phyloP scores from a whole-genome alignment of 2,113 vertebrate genomes.

The Bubo blakistoni region DNA sequence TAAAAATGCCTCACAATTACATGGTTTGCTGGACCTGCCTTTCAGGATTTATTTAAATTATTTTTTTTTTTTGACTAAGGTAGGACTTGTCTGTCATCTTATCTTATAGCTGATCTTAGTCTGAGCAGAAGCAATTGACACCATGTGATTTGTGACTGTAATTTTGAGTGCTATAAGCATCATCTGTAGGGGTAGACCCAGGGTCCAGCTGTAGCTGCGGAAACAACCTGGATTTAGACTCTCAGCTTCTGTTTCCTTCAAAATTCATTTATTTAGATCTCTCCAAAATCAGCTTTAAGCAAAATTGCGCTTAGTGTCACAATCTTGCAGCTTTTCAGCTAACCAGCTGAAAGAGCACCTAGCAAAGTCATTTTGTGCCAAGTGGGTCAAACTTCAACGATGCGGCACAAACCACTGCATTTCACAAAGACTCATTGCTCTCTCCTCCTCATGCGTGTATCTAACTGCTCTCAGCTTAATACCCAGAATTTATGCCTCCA shows the following conservation, averaged over 20 bases:
- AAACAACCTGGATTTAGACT: neutral
- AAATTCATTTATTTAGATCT: neutral
- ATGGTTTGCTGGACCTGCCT: neutral
- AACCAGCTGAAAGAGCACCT: neutral
- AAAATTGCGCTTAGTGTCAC: neutral
- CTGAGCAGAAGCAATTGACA: neutral
- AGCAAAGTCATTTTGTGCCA: neutral
- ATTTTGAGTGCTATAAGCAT: neutral
- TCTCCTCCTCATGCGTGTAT: rapidly evolving
- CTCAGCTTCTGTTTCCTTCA: neutral
- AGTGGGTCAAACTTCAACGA: neutral
- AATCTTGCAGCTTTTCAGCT: neutral
- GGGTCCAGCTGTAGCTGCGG: neutral
- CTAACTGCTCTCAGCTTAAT: neutral
- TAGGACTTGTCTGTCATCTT: neutral
- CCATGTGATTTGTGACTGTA: neutral
- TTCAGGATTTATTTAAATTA: neutral
- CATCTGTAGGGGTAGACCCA: neutral
- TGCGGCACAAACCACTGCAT: neutral
- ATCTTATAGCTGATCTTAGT: neutral
- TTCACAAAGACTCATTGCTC: rapidly evolving
- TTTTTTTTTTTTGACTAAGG: neutral
- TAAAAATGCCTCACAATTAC: neutral
- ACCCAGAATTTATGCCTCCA: neutral
- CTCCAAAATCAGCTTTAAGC: neutral